Conservation (phyloP, 2,888 invertebrate species). For the Drosophila anomelani region DNA sequence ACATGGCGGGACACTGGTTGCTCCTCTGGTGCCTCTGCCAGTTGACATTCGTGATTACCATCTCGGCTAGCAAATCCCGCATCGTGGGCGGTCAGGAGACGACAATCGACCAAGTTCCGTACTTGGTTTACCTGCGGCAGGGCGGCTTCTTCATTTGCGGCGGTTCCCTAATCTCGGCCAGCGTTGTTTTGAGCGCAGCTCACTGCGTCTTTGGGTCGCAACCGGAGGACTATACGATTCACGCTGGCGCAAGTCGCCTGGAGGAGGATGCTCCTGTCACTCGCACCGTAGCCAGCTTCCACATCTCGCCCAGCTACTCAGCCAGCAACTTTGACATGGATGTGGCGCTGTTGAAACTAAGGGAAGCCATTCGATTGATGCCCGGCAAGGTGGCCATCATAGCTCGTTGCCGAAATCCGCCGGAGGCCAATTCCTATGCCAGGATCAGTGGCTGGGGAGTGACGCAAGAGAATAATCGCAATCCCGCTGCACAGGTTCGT, state of each 20-base stretch:
- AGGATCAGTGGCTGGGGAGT: constrained; percentile 81
- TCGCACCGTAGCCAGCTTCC: constrained; percentile 49
- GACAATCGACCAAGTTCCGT: constrained; percentile 72
- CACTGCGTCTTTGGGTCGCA: constrained; percentile 74
- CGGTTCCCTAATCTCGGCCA: constrained; percentile 74
- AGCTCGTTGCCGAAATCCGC: constrained; percentile 52
- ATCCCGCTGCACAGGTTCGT: constrained; percentile 72
- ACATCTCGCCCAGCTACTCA: constrained; percentile 52
- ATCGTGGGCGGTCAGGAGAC: constrained; percentile 76
- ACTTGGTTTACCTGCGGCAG: constrained; percentile 75
- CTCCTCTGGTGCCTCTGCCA: constrained; percentile 29
- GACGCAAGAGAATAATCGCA: constrained; percentile 58
- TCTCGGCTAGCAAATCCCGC: constrained; percentile 42
- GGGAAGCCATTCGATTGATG: constrained; percentile 14
- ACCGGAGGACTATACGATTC: constrained; percentile 60
- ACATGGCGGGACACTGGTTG: constrained; percentile 50
- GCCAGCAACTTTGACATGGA: constrained; percentile 76
- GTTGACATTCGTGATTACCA: neutral
- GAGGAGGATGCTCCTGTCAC: constrained; percentile 55
- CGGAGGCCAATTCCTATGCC: constrained; percentile 63
- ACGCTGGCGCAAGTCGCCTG: constrained; percentile 72
- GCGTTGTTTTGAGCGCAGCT: constrained; percentile 80
- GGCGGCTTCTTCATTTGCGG: constrained; percentile 78
- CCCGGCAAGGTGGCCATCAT: constrained; percentile 63
- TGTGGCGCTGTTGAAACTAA: constrained; percentile 75